Base-by-base conservation (phyloP, 2,888 invertebrate genomes). In the Euproctis similis region DNA sequence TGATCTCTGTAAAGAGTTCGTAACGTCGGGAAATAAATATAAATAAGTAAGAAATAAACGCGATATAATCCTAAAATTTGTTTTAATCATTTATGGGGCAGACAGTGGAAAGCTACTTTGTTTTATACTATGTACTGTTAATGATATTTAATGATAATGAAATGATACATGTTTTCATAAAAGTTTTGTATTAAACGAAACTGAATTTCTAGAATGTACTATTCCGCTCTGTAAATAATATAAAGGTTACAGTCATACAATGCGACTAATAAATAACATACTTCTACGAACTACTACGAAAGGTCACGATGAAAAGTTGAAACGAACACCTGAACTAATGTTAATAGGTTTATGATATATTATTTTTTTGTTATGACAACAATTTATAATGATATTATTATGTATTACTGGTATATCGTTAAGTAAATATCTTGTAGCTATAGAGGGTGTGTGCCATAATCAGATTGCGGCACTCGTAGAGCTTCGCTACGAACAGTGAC, bases 381-480 rank as follows among this genome's bases (percentile, higher is more conserved):
- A 6, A 14, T 14, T 14, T 8, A n/a, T 6, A 8, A 8, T 7
- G n/a, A n/a, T 19, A 12, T 4, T 22, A 16, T 10, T 23, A 23
- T 16, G 14, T 36, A 27, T 28, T 21, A 33, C 32, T 27, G 4
- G 30, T 39, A 39, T 35, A 37, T 36, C 27, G 11, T 36, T 35
- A 29, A 32, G 32, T 41, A 47, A 42, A 50, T 59, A 46, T 60
- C 53, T 63, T 53, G 53, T 58, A 57, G 51, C 60, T 58, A n/a
- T n/a, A n/a, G 50, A 55, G 64, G 68, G 70, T 76, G 76, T 73
- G 75, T 71, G 78, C 80, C 75, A 69, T 82, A 82, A 82, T 81
- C 78, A 76, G 82, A 81, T 82, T 82, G 80, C 77, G 73, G 75
- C 76, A 73, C 61, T 82, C 63, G 61, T 81, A 72, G 71, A 69